Conservation (phyloP, 2,113 vertebrate genomes). For the Muscicapa adusta region DNA sequence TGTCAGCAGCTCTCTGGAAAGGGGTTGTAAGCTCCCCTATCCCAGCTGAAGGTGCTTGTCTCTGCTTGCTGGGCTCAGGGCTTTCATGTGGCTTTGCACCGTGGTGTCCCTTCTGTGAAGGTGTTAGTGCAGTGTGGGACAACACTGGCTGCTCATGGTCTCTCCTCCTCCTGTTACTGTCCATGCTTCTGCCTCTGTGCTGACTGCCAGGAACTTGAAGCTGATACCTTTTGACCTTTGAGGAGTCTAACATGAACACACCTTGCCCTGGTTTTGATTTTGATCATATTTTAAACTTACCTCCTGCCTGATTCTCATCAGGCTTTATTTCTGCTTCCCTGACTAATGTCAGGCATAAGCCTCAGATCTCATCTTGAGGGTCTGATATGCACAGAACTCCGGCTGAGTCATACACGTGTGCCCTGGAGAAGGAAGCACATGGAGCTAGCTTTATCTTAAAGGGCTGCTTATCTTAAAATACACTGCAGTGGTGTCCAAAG, state of each 20-base stretch:
- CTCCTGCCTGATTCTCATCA: neutral
- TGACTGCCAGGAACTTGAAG: neutral
- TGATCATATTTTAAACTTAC: neutral
- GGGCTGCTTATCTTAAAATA: neutral
- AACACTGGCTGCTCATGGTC: neutral
- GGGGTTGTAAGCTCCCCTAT: neutral
- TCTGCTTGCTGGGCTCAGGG: neutral
- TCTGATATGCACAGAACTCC: neutral
- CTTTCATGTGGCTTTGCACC: neutral
- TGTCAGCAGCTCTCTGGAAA: neutral
- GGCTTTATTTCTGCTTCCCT: neutral
- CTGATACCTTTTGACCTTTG: neutral
- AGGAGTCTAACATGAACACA: neutral
- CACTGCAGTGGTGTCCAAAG: neutral
- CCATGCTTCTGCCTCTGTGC: fast-evolving
- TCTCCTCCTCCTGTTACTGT: neutral
- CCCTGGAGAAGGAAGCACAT: neutral
- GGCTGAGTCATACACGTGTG: neutral
- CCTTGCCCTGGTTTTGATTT: neutral
- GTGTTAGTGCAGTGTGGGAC: neutral
- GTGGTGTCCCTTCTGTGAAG: neutral
- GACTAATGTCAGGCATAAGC: neutral
- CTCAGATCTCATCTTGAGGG: neutral
- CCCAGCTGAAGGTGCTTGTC: neutral
- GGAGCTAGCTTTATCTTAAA: neutral